phyloP scores from a whole-genome alignment of 2,888 invertebrate genomes.

The Parapristionchus giblindavisi region DNA sequence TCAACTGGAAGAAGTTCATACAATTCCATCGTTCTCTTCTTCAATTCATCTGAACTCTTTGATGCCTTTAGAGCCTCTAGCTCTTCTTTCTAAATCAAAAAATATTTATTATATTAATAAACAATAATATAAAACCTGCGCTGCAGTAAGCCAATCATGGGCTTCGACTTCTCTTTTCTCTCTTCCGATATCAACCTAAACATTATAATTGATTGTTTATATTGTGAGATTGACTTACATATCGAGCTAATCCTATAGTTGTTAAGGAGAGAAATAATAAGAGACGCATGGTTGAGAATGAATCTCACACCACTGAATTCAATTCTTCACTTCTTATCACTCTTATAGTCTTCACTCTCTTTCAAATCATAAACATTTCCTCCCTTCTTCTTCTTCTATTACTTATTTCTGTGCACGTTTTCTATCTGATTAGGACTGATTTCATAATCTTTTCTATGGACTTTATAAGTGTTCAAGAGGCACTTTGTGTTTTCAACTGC shows the following conservation, averaged over 20 bases:
- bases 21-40: slow-evolving; percentile 47
- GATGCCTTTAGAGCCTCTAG: slow-evolving; percentile 12
- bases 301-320: slow-evolving; percentile 20
- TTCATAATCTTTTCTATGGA: too few species aligned
- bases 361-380: neutral
- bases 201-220: neutral
- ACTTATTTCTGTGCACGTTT: too few species aligned
- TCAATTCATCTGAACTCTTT: slow-evolving; percentile 38
- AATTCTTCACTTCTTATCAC: slow-evolving; percentile 8
- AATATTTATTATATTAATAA: neutral
- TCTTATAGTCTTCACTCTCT: neutral
- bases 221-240: slow-evolving; percentile 4
- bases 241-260: slow-evolving; percentile 19
- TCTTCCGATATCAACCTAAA: slow-evolving; percentile 9
- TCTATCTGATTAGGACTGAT: too few species aligned
- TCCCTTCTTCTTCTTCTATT: too few species aligned
- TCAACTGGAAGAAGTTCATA: slow-evolving; percentile 44
- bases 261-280: slow-evolving; percentile 12
- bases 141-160: slow-evolving; percentile 28
- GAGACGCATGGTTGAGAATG: slow-evolving; percentile 4
- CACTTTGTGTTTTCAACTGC: too few species aligned
- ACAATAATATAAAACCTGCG: neutral
- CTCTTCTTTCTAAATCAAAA: slow-evolving; percentile 21
- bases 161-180: slow-evolving; percentile 17
- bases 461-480: too few species aligned